Evolutionary conservation across 1,140 invertebrate species (phyloP).

Genomic region (Pogonomyrmex californicus): DNA sequence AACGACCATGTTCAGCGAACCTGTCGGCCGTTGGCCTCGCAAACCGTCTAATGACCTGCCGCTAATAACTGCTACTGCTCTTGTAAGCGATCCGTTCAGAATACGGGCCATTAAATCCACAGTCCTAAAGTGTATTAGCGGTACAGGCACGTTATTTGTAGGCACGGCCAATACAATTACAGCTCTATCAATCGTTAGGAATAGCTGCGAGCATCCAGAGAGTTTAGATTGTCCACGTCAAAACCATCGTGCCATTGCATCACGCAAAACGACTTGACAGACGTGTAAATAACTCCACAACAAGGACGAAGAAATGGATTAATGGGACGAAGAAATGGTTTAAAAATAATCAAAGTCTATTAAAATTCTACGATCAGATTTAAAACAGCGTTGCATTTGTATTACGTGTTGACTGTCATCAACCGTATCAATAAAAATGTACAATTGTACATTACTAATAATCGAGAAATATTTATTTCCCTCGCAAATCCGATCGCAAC

Average conservation of each 20-base stretch:
- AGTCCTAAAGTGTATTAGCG: conserved; percentile 75
- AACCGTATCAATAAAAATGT: conserved; percentile 11
- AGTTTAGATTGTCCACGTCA: conserved; percentile 48
- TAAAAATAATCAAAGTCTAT: conserved; percentile 2
- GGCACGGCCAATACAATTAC: conserved; percentile 54
- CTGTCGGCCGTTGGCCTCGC: conserved; percentile 74
- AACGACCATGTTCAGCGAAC: conserved; percentile 75
- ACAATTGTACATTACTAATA: background rate
- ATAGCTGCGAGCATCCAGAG: conserved; percentile 49
- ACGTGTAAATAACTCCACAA: background rate
- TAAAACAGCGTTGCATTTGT: background rate
- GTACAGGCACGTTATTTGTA: conserved; percentile 72
- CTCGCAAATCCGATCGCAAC: background rate
- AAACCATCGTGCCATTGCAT: conserved; percentile 20
- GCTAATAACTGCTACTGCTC: conserved; percentile 76
- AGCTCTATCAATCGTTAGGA: conserved; percentile 60
- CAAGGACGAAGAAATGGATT: background rate
- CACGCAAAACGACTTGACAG: conserved; percentile 15
- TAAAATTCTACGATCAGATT: background rate
- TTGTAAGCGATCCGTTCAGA: conserved; percentile 75
- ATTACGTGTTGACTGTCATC: background rate
- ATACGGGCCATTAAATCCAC: conserved; percentile 75
- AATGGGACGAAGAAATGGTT: background rate
- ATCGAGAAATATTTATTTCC: conserved; percentile 20
- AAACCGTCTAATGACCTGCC: conserved; percentile 76